Base-by-base conservation (phyloP, 2,888 invertebrate species). In the Caenorhabditis parvicauda region DNA sequence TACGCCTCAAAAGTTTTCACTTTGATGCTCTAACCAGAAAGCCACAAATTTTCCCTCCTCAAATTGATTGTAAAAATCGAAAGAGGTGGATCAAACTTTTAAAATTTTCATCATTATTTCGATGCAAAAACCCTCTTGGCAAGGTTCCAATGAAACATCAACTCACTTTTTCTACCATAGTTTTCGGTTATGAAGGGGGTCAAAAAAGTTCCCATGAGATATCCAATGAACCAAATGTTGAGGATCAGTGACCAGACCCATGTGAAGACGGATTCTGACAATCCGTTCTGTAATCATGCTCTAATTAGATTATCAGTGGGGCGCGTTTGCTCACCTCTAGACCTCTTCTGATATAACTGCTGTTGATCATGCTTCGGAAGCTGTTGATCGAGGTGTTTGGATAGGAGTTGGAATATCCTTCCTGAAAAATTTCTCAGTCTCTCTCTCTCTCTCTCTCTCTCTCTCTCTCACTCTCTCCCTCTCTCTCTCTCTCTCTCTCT, bases 221-320 rank as follows among this genome's bases (percentile, higher is more conserved):
- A 70, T 3, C 72, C 74, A 17, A 74, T 22, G 45, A 74, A 72
- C 72, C 72, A 72, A n/a, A 72, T 60, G 42, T 72, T 72, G 38
- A 72, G 59, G 43, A 72, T 54, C 14, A 58, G 44, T 28, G 58
- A 59, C 71, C 73, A 72, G 38, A 64, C 47, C 69, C 72, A 71
- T 3, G 70, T 64, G 47, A 52, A 71, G 28, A 35, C 52, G 37
- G 43, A 45, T 43, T 66, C 55, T 5, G 52, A 46, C n/a, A 73
- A 42, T n/a, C 60, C 68, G 7, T 44, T 43, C 55, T 55, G 32
- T 28, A 55, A n/a, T n/a, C n/a, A n/a, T n/a, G n/a, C n/a, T n/a
- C n/a, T n/a, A n/a, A n/a, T n/a, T n/a, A n/a, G n/a, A n/a, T n/a
- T n/a, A n/a, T n/a, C n/a, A n/a, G n/a, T n/a, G n/a, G n/a, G n/a